Conservation (phyloP, 2,797 vertebrate species). For the Poeciliopsis turneri region DNA sequence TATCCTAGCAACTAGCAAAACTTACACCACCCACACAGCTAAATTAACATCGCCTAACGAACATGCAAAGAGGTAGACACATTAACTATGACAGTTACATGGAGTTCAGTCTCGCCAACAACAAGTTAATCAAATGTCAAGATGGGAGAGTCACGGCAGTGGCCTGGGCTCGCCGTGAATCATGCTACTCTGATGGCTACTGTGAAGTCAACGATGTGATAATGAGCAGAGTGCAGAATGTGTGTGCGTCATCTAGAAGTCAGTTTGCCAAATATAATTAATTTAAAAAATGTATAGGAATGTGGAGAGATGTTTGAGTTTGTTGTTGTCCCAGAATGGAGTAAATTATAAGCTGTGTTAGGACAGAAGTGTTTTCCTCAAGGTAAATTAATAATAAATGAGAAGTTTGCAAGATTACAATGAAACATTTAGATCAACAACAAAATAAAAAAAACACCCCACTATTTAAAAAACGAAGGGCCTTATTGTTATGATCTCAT, state of each 20-base stretch:
- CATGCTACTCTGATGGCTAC: slow-evolving; percentile 11
- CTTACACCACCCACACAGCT: slow-evolving; percentile 36
- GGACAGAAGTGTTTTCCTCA: not conserved
- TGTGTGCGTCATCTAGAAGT: slow-evolving; percentile 30
- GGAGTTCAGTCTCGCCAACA: not conserved
- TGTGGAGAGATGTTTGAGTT: not conserved
- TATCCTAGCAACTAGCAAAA: slow-evolving; percentile 53
- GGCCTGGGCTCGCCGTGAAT: slow-evolving; percentile 27
- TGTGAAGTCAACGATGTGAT: slow-evolving; percentile 18
- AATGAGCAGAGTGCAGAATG: slow-evolving; percentile 22
- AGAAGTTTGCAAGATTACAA: not conserved
- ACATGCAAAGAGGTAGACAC: slow-evolving; percentile 15
- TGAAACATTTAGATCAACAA: slow-evolving; percentile 2
- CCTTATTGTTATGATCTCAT: not conserved
- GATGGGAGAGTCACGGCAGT: slow-evolving; percentile 9
- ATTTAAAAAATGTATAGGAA: too few relatives aligned
- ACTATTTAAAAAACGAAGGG: not conserved
- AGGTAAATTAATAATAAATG: not conserved
- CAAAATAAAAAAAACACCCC: not conserved
- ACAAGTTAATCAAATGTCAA: slow-evolving; percentile 34
- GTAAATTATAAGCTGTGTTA: not conserved
- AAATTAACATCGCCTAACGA: slow-evolving; percentile 15
- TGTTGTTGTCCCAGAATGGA: not conserved
- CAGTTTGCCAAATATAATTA: slow-evolving; percentile 2
- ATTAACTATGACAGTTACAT: slow-evolving; percentile 19